phyloP scores from a whole-genome alignment of 2,888 invertebrate species.

The Machimus rusticus region DNA sequence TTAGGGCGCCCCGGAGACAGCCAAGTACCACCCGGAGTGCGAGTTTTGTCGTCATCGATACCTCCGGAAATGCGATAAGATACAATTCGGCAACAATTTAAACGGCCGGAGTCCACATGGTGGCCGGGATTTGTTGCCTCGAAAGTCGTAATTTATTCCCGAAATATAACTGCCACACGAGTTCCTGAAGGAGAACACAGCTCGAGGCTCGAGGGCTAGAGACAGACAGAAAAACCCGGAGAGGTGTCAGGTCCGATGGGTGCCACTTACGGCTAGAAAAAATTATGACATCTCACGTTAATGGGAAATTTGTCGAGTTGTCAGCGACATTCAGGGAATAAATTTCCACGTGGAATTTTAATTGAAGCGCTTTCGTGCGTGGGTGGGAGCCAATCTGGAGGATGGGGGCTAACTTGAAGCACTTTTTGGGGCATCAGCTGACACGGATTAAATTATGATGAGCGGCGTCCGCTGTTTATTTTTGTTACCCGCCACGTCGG shows the following conservation, averaged over 20 bases:
- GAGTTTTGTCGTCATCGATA: constrained; percentile 5
- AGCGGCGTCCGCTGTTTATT: constrained; percentile 28
- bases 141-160: constrained; percentile 19
- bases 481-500: not conserved
- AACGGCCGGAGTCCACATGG: not conserved
- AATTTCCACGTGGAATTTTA: constrained; percentile 21
- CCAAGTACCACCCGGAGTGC: constrained; percentile 3
- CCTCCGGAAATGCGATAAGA: constrained; percentile 28
- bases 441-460: constrained; percentile 13
- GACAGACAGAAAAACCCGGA: not conserved
- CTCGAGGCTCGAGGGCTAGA: not conserved
- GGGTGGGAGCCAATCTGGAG: not conserved
- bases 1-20: not conserved
- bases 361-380: not conserved
- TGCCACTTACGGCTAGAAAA: not conserved
- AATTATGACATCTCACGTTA: constrained; percentile 29
- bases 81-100: constrained; percentile 24
- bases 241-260: constrained; percentile 19
- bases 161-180: not conserved
- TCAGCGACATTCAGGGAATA: constrained; percentile 9
- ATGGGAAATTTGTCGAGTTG: constrained; percentile 35
- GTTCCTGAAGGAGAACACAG: constrained; percentile 24
- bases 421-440: not conserved
- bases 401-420: not conserved
- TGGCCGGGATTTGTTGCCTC: not conserved